Evolutionary conservation across 2,797 vertebrate species (phyloP).

Genomic region (Lagorchestes hirsutus): DNA sequence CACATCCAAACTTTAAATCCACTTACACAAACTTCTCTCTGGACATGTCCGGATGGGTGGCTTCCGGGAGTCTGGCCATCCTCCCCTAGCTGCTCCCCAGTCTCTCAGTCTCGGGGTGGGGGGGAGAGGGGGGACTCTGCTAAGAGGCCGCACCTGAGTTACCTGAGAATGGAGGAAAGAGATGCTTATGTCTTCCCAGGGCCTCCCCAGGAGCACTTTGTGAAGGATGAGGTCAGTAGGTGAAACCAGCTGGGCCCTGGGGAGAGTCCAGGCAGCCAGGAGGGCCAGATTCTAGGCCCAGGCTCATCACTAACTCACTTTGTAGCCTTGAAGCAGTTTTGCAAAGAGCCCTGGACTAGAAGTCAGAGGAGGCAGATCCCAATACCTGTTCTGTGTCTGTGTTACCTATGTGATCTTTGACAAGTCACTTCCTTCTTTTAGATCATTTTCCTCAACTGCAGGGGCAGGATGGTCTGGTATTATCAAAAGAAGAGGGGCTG

Average conservation of each 20-base stretch:
- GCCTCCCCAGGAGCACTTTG: neutral
- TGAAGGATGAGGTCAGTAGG: neutral
- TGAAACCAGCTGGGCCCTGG: neutral
- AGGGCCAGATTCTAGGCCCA: neutral
- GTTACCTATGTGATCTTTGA: neutral
- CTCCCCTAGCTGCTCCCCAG: neutral
- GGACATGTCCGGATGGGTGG: constrained; percentile 47
- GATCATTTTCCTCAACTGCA: neutral
- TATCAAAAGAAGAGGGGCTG: neutral
- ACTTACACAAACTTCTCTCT: constrained; percentile 86
- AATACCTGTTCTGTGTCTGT: neutral
- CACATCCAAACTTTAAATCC: constrained; percentile 85
- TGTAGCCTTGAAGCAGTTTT: neutral
- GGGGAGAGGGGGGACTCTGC: neutral
- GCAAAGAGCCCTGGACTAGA: neutral
- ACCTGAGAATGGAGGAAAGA: neutral
- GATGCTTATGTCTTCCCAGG: neutral
- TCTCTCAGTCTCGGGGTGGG: neutral
- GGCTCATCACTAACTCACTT: neutral
- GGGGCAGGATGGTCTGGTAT: neutral
- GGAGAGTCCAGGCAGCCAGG: neutral
- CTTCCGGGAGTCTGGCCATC: neutral
- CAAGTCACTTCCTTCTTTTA: neutral
- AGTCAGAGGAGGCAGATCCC: neutral
- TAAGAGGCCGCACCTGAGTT: neutral